Evolutionary conservation across 2,888 invertebrate genomes (phyloP), one percentile per base, ranked within the genome.

Genomic region (Chloroclysta siterata): DNA sequence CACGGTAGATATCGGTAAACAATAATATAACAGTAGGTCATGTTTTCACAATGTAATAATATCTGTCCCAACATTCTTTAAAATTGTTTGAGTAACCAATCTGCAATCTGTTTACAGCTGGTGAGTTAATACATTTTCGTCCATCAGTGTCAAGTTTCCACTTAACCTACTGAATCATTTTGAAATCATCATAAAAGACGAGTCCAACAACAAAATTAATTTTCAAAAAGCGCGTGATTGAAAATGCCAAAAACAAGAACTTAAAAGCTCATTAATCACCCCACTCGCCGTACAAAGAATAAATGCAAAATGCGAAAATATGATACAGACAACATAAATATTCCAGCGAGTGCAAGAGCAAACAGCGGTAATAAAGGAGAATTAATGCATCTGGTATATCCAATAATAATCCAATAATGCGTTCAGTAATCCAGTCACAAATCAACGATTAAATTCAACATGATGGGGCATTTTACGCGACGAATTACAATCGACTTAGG

Each of bases 371-470:
- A 68, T 75, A 70, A 73, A 71, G 66, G 62, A 67, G 60, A 71
- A 74, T 73, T 66, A 71, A 75, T 69, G 69, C 68, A 72, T 68
- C 64, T 69, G 68, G 65, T 53, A 36, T 73, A 70, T 72, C 71
- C 73, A 68, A 72, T 73, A 75, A 72, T 75, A 72, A 75, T 70
- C 71, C 71, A 72, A 77, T 76, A 77, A 76, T 71, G 55, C 71
- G 66, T 75, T 87, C 77, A 72, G 73, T 74, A 84, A 81, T 67
- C 84, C 56, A 68, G 73, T 80, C 84, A 82, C 82, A 87, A 80
- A 80, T 79, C 78, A 78, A 72, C 84, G 81, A 85, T 88, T 85
- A 86, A 83, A 84, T 79, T 76, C 72, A 72, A 76, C 82, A 82
- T 80, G 80, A 83, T 82, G 79, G 78, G 78, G 80, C 83, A 80